Conservation (phyloP, 2,797 vertebrate genomes). For the Melanotaenia trifasciata region DNA sequence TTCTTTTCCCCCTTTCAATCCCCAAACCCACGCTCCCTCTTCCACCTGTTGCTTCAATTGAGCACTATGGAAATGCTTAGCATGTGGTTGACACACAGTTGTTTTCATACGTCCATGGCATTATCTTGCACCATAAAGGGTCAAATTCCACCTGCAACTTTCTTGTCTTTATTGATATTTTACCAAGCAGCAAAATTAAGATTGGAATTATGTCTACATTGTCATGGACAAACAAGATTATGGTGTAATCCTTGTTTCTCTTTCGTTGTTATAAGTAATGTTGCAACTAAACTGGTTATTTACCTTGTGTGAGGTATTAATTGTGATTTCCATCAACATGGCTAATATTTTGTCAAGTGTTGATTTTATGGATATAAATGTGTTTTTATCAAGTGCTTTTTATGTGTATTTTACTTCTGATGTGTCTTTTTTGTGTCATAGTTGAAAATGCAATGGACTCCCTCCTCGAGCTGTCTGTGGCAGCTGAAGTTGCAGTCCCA, state of each 20-base stretch:
- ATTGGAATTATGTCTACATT: background rate
- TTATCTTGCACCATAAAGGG: background rate
- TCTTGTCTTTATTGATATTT: background rate
- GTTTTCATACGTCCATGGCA: too few relatives aligned
- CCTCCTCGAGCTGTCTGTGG: conserved; percentile 92
- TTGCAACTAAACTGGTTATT: background rate
- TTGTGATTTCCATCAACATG: background rate
- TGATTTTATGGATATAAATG: background rate
- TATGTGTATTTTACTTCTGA: background rate
- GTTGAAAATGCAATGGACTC: conserved; percentile 96
- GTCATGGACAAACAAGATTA: background rate
- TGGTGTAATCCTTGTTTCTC: background rate
- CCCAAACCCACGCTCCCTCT: background rate
- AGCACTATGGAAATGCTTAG: background rate
- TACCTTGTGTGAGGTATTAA: background rate
- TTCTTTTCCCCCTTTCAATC: too few relatives aligned
- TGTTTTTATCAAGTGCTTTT: background rate
- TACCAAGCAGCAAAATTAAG: background rate
- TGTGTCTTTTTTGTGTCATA: conserved; percentile 63
- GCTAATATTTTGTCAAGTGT: background rate
- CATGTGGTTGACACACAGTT: background rate
- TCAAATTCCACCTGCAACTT: background rate
- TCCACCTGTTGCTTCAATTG: conserved; percentile 3
- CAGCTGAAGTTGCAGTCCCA: conserved; percentile 80
- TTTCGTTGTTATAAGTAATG: background rate